A percentile compares a stretch with the other conserved stretches of the same genome.
Conservation (phyloP, 2,888 invertebrate genomes). For the Daptonema setosum region DNA sequence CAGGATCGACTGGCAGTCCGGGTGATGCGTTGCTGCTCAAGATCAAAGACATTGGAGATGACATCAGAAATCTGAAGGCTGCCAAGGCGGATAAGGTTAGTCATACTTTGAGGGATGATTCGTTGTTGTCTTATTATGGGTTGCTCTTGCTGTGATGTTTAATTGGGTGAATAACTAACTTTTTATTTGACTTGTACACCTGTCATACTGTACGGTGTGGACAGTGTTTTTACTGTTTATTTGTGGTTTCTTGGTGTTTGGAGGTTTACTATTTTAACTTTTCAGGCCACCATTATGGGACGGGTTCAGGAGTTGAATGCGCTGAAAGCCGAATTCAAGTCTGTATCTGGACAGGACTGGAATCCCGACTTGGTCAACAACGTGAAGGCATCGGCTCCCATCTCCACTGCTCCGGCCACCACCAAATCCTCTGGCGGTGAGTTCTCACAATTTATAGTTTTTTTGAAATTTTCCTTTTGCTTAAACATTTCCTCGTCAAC, state of each 20-base stretch:
- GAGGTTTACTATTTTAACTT: no score
- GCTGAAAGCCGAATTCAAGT: constrained; percentile 55
- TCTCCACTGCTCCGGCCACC: neutral
- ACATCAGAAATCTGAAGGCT: constrained; percentile 43
- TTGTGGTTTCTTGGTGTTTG: no score
- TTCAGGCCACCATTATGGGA: constrained; percentile 31
- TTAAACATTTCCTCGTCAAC: no score
- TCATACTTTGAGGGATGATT: no score
- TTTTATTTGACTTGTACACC: no score
- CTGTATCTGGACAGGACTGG: constrained; percentile 36
- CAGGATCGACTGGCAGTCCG: no score
- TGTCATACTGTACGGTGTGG: no score
- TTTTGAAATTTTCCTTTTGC: no score
- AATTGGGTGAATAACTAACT: no score
- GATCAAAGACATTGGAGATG: constrained; percentile 38
- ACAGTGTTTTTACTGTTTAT: no score
- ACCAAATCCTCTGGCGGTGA: neutral
- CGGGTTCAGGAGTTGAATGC: constrained; percentile 42
- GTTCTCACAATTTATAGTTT: neutral
- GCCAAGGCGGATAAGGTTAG: constrained; percentile 31
- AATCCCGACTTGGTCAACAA: neutral
- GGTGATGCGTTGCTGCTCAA: constrained; percentile 5
- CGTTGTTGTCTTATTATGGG: no score
- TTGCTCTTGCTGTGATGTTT: no score
- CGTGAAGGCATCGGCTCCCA: neutral